Conservation (phyloP, 2,888 invertebrate species). For the Parascotia fuliginaria region DNA sequence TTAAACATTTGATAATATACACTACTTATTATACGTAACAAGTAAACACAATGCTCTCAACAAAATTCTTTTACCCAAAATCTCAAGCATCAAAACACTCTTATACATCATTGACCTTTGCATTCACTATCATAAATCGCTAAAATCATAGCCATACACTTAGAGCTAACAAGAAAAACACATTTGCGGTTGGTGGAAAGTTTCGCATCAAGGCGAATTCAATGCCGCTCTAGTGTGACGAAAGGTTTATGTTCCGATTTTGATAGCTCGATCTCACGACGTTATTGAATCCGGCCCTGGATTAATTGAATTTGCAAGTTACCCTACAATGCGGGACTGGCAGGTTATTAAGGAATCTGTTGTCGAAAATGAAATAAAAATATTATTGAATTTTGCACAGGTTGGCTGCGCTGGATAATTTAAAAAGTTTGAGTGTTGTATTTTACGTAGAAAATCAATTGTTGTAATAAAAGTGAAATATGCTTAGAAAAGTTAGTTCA, state of each 20-base stretch:
- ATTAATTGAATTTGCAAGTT: slow-evolving; percentile 70
- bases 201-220: slow-evolving; percentile 52
- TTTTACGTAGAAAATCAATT: not conserved
- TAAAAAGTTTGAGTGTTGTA: slow-evolving; percentile 14
- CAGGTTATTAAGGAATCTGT: slow-evolving; percentile 54
- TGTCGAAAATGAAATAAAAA: slow-evolving; percentile 41
- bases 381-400: slow-evolving; percentile 24
- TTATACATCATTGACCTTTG: slow-evolving; percentile 6
- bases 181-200: slow-evolving; percentile 65
- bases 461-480: not conserved
- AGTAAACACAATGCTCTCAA: not conserved
- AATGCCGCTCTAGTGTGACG: slow-evolving; percentile 50
- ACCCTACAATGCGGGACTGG: slow-evolving; percentile 47
- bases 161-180: slow-evolving; percentile 67
- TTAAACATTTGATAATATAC: not conserved
- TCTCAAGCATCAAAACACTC: not conserved
- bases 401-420: slow-evolving; percentile 17
- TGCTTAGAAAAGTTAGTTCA: no score
- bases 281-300: slow-evolving; percentile 59
- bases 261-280: slow-evolving; percentile 52
- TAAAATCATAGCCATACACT: slow-evolving; percentile 38
- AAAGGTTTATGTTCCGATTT: slow-evolving; percentile 55
- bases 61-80: not conserved
- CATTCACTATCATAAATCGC: slow-evolving; percentile 23
- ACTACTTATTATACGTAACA: not conserved